phyloP scores from a whole-genome alignment of 2,888 invertebrate species.

The Pterostichus madidus region DNA sequence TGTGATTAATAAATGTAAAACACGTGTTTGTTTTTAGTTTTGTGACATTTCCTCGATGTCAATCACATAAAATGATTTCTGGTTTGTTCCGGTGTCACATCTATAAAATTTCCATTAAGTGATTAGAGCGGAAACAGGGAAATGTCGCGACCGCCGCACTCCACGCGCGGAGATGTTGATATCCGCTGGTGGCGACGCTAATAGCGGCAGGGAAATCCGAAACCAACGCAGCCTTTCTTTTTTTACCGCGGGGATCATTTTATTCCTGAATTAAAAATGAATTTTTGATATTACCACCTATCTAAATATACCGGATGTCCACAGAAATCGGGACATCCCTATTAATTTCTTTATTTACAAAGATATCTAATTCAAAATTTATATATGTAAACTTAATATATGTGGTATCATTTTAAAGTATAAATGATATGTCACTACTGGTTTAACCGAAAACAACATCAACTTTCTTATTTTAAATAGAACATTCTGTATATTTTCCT shows the following conservation, averaged over 20 bases:
- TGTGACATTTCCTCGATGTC: neutral
- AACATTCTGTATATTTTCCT: no score
- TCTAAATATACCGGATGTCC: no score
- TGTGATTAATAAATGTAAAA: neutral
- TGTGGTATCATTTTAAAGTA: no score
- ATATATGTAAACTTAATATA: no score
- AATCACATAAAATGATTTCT: neutral
- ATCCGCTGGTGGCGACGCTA: no score
- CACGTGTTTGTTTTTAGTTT: neutral
- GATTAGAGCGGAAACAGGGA: slow-evolving; percentile 22
- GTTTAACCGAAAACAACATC: no score
- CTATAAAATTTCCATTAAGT: slow-evolving; percentile 38
- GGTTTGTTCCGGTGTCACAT: slow-evolving; percentile 17
- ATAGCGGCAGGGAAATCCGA: neutral
- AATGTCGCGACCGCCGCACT: slow-evolving; percentile 7
- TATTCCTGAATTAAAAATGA: neutral
- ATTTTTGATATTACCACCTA: neutral
- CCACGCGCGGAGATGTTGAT: no score
- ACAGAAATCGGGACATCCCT: no score
- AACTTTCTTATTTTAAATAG: no score
- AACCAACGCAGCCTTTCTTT: neutral
- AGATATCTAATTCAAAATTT: no score
- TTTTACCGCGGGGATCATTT: neutral
- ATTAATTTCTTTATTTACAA: no score
- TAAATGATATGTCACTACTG: no score